Evolutionary conservation across 2,797 vertebrate genomes (phyloP), one percentile per base, ranked within the genome.

Genomic region (Psittacula echo): DNA sequence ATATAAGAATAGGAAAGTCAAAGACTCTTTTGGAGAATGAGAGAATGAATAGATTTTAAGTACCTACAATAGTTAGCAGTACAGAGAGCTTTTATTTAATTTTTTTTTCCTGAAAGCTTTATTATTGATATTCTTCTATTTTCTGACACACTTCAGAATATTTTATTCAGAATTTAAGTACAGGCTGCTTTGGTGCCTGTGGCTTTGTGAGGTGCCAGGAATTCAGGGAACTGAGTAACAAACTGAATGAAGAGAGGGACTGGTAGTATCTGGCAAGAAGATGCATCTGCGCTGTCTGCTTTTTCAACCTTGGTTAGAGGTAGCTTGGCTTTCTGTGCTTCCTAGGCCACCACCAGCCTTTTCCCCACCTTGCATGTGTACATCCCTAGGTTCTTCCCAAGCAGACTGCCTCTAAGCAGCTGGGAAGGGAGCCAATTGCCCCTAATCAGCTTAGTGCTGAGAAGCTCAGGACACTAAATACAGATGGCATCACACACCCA

Each of bases 391-490:
- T 61, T 30, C 21, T 67, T 66, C 66, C 73, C 81, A 30, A 77
- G 65, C 68, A 89, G 82, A 60, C 83, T 72, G 67, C 9, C 19
- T 58, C 41, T 79, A 58, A 66, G 94, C 95, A 93, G 87, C 95
- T 78, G 95, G 80, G 92, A 66, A 89, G 77, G 75, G 87, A 95
- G 56, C 79, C 34, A 68, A 62, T 90, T 50, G 85, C 30, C 73
- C 48, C 72, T 64, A 77, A 95, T 75, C 89, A 78, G 91, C 74
- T 96, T 85, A 95, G 30, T 21, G 66, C 50, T 22, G 72, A 77
- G 85, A 71, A 85, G 85, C 78, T 82, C 45, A 53, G 87, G 79
- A 73, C 53, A 17, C 91, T 72, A 80, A 90, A 85, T 95, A 48
- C 94, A 94, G 90, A 94, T 93, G 93, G 85, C 66, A 70, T 13